Percentiles rank a stretch among this genome's conserved stretches.
phyloP scores from a whole-genome alignment of 1,140 invertebrate genomes.

The Gryllus bimaculatus region DNA sequence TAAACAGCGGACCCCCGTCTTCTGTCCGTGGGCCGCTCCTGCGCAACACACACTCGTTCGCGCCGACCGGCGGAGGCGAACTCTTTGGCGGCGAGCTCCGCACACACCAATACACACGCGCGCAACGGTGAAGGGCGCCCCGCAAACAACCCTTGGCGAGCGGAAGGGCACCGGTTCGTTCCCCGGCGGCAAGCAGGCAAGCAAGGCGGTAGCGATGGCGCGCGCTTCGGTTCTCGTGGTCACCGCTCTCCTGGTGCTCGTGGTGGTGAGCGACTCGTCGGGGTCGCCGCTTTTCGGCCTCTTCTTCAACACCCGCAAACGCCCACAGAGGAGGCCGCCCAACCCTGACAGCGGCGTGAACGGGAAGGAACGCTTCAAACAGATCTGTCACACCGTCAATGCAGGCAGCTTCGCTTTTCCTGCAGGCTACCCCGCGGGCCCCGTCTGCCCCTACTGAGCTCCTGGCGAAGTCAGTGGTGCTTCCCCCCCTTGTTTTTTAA shows the following conservation, averaged over 20 bases:
- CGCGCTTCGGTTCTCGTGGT: neutral
- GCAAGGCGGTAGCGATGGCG: neutral
- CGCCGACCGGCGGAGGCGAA: neutral
- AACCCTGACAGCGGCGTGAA: neutral
- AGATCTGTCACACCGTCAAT: slow-evolving; percentile 36
- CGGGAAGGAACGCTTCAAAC: slow-evolving; percentile 37
- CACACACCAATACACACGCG: neutral
- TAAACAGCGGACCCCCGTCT: neutral
- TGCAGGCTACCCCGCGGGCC: too few species aligned
- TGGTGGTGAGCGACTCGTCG: neutral
- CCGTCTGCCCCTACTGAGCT: too few species aligned
- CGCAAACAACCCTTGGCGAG: neutral
- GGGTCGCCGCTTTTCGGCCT: slow-evolving; percentile 31
- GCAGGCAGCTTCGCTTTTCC: slow-evolving; percentile 32
- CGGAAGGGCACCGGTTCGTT: neutral
- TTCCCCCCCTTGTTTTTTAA: too few species aligned
- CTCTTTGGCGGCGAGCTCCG: too few species aligned
- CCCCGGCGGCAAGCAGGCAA: neutral
- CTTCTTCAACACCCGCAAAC: slow-evolving; percentile 24
- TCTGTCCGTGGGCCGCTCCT: neutral
- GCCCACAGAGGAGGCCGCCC: neutral
- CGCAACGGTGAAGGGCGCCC: neutral
- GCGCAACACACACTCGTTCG: neutral
- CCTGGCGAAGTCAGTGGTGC: too few species aligned
- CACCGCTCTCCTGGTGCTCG: neutral